Conservation (phyloP, 2,113 vertebrate genomes). For the Podilymbus podiceps region DNA sequence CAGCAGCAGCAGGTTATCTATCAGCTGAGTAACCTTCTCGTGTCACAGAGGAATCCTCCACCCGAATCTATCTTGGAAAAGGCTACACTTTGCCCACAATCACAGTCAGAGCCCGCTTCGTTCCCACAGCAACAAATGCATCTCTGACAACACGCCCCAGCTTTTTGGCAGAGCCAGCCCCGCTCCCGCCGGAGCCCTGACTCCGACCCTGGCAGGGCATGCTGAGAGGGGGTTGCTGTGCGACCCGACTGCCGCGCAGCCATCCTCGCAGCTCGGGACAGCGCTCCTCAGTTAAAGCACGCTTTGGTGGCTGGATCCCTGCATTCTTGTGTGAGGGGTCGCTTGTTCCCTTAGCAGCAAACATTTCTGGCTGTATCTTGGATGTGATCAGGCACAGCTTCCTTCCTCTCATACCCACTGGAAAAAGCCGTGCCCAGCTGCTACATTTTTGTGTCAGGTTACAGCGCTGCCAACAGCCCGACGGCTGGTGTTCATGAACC, state of each 20-base stretch:
- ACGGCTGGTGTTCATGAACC: neutral
- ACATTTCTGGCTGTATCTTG: neutral
- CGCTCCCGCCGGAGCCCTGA: neutral
- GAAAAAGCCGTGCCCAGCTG: neutral
- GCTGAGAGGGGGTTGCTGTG: neutral
- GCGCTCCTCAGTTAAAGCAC: neutral
- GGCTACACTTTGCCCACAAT: neutral
- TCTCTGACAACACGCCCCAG: neutral
- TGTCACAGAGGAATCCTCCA: neutral
- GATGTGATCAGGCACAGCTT: neutral
- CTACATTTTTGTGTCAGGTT: neutral
- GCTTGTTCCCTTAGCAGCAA: conserved; percentile 46
- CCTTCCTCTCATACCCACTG: conserved; percentile 10
- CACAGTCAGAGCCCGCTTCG: neutral
- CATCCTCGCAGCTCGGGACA: neutral
- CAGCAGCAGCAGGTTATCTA: neutral
- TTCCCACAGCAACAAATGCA: neutral
- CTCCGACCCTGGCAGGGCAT: neutral
- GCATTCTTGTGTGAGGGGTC: conserved; percentile 11
- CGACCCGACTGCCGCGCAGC: neutral
- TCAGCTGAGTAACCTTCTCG: neutral
- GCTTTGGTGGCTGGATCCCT: conserved; percentile 16
- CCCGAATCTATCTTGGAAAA: neutral
- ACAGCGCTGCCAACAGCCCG: accelerated
- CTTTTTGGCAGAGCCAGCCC: neutral